Evolutionary conservation across 1,140 invertebrate genomes (phyloP), one percentile per base, ranked within the genome.

Genomic region (Euura lappo): DNA sequence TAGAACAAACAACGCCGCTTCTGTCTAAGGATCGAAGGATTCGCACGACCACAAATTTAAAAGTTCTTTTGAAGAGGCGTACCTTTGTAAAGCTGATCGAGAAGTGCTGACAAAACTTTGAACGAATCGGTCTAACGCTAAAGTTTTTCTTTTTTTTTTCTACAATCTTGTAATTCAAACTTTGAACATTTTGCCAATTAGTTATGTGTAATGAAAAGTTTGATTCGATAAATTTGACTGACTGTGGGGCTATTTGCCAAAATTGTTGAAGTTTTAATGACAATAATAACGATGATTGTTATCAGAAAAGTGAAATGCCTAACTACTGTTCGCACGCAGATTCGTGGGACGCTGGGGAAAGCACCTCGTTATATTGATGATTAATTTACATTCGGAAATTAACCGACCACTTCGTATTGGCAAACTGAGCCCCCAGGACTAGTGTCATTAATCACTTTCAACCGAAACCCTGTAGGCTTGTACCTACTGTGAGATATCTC

Each of bases 21-120:
- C 28, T 28, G 28, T 28, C 28, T 28, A 28, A 28, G 28, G 28
- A 28, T 28, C 28, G 28, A 28, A 28, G 28, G 28, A 28, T 28
- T 28, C 28, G 28, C 28, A 1, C 28, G 28, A 28, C 28, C 28
- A 28, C 28, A n/a, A 60, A 60, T 60, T 60, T 60, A 8, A 8
- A 60, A 60, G 51, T 60, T 60, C 51, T 60, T 60, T 60, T 8
- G 13, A n/a, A n/a, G 3, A 8, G 13, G 6, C 51, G 51, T 60
- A 60, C 51, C 51, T 60, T 60, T 60, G 51, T 60, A 60, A 60
- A 60, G 51, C 51, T 8, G 51, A 60, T 60, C 51, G 51, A 60
- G 4, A 60, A 60, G 3, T 60, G 51, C 51, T 60, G 51, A 60
- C 51, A 60, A 60, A 28, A 60, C 51, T 5, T 60, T 6, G 10